Evolutionary conservation across 2,888 invertebrate species (phyloP).

Genomic region (Hydropsyche betteni): DNA sequence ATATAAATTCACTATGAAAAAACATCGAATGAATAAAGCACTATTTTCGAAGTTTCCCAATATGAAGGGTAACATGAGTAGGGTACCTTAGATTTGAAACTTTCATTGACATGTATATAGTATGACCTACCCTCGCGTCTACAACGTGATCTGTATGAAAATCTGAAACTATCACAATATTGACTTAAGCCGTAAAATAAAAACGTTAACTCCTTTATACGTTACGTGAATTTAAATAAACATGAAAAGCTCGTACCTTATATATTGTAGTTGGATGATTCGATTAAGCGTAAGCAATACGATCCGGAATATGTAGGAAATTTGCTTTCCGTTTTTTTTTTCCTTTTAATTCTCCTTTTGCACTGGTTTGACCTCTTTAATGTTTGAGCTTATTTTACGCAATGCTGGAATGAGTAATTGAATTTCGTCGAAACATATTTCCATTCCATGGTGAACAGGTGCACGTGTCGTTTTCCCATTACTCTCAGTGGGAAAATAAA

Average conservation of each 20-base stretch:
- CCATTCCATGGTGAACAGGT: conserved; percentile 21
- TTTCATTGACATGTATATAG: conserved; percentile 32
- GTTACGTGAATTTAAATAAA: not conserved
- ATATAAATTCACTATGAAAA: not conserved
- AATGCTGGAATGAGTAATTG: conserved; percentile 20
- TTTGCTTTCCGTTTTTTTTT: not conserved
- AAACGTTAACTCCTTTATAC: conserved; percentile 9
- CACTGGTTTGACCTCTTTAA: conserved; percentile 7
- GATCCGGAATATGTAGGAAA: not conserved
- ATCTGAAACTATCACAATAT: conserved; percentile 11
- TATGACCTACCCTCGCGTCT: conserved; percentile 16
- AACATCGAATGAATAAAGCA: conserved; percentile 23
- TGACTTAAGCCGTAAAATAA: not conserved
- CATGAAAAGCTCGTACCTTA: not conserved
- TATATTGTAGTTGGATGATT: not conserved
- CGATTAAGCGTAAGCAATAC: not conserved
- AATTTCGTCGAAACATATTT: conserved; percentile 25
- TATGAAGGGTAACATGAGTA: conserved; percentile 32
- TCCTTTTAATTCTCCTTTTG: not conserved
- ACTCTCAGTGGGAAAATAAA: conserved; percentile 10
- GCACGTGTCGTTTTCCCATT: conserved; percentile 29
- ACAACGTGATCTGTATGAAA: conserved; percentile 26
- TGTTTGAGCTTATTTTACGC: conserved; percentile 14
- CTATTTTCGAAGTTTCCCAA: conserved; percentile 20
- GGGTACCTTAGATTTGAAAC: conserved; percentile 20